These are phyloP conservation scores for Ovibos moschatus DNA, from an alignment of 2,113 vertebrate species.

Conservation along the genomic window DNA sequence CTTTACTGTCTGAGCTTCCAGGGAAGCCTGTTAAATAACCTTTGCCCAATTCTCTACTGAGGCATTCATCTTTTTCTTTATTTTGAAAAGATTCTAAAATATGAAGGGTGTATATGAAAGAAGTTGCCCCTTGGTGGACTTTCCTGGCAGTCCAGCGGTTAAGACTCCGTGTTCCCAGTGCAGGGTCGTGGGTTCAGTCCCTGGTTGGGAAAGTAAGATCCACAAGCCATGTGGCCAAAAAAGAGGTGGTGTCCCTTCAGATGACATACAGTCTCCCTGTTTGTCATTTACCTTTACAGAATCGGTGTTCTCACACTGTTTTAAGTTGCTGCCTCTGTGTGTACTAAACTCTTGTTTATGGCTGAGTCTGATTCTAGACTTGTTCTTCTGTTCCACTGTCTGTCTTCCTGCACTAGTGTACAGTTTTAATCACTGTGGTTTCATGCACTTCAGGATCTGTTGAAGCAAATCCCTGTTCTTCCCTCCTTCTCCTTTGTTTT, in stretches of 20 bases:
- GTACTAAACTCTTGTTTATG: background rate
- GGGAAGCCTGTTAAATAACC: background rate
- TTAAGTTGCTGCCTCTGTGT: background rate
- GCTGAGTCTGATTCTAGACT: background rate
- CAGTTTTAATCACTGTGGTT: background rate
- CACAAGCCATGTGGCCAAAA: background rate
- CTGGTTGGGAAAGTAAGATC: background rate
- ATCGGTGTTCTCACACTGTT: background rate
- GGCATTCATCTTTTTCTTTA: conserved; percentile 14
- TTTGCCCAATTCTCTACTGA: background rate
- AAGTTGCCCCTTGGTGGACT: background rate
- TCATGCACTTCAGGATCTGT: background rate
- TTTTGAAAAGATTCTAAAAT: conserved; percentile 23
- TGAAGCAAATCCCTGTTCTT: background rate
- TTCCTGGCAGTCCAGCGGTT: background rate
- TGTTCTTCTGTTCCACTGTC: background rate
- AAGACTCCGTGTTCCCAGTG: background rate
- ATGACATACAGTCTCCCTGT: background rate
- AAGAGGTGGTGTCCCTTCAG: background rate
- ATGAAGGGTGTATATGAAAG: background rate
- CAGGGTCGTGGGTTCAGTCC: background rate
- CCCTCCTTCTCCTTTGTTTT: background rate
- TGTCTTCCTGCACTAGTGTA: background rate
- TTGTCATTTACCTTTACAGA: background rate
- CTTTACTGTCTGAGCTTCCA: background rate